Conservation (phyloP, 35 echinoderm and acorn worm genomes). For the Amphiura filiformis region DNA sequence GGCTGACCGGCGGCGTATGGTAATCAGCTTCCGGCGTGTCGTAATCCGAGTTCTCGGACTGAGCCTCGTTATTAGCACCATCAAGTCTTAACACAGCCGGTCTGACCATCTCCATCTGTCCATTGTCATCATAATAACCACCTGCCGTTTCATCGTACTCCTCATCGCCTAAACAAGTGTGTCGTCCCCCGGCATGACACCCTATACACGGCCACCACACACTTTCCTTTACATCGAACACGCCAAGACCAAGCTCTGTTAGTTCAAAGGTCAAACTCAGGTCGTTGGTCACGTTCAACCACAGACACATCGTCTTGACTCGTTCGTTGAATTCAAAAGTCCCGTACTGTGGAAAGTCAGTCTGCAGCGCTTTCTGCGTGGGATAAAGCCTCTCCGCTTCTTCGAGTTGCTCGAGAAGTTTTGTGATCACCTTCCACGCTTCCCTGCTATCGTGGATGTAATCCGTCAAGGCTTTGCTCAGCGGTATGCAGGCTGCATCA, state of each 20-base stretch:
- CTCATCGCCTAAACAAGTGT: constrained; percentile 2
- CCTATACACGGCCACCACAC: constrained; percentile 63
- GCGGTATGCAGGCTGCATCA: constrained; percentile 60
- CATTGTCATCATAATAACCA: background rate
- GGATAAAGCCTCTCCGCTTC: constrained; percentile 68
- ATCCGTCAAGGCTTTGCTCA: constrained; percentile 53
- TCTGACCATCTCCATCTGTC: constrained; percentile 10
- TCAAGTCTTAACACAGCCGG: constrained; percentile 12
- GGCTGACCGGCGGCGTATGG: background rate
- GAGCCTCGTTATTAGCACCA: background rate
- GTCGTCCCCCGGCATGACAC: background rate
- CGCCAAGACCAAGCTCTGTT: constrained; percentile 56
- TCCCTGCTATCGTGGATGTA: constrained; percentile 56
- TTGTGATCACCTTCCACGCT: constrained; percentile 55
- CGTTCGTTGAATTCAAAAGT: constrained; percentile 44
- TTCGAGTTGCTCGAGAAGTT: constrained; percentile 58
- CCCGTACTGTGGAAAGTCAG: constrained; percentile 42
- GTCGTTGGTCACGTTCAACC: constrained; percentile 92
- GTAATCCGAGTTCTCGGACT: background rate
- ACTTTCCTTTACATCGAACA: constrained; percentile 60
- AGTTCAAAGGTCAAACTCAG: constrained; percentile 72
- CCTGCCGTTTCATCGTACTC: constrained; percentile 7
- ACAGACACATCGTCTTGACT: constrained; percentile 63
- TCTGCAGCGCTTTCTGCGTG: constrained; percentile 67
- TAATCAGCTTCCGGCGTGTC: background rate